These are phyloP conservation scores for Arrhopalites spinosus DNA, from an alignment of 2,888 invertebrate genomes.

Conservation along the genomic window DNA sequence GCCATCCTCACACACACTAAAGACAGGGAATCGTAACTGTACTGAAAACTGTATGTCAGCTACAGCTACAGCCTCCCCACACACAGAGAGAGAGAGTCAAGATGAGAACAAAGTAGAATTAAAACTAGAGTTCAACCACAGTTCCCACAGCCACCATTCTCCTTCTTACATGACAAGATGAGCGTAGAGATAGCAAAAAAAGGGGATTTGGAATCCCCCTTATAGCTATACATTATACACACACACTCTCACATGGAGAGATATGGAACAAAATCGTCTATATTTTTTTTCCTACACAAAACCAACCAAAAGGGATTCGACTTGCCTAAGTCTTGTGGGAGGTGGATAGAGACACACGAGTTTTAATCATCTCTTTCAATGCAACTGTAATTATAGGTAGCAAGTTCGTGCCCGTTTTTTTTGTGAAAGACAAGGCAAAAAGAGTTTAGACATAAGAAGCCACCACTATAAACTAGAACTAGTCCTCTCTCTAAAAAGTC, in stretches of 20 bases:
- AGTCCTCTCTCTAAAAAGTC: no score
- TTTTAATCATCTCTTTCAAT: slow-evolving; percentile 31
- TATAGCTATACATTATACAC: not conserved
- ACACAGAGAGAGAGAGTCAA: not conserved
- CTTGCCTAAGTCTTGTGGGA: not conserved
- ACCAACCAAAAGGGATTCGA: no score
- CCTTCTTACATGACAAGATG: not conserved
- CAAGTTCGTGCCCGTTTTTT: not conserved
- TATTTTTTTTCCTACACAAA: not conserved
- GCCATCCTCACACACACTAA: no score
- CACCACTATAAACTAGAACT: no score
- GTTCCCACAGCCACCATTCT: not conserved
- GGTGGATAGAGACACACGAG: slow-evolving; percentile 9
- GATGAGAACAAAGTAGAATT: no score
- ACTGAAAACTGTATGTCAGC: no score
- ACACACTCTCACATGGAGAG: no score
- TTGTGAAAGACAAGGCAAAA: no score
- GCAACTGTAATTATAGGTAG: slow-evolving; percentile 26
- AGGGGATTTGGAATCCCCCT: not conserved
- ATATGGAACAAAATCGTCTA: not conserved
- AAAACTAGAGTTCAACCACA: no score
- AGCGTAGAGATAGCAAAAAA: not conserved
- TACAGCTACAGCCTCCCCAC: not conserved
- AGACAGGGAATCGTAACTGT: not conserved
- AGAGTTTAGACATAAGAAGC: no score